Percentiles rank a stretch among this genome's conserved stretches.
Conservation (phyloP, 2,888 invertebrate species). For the Rosalia funebris region DNA sequence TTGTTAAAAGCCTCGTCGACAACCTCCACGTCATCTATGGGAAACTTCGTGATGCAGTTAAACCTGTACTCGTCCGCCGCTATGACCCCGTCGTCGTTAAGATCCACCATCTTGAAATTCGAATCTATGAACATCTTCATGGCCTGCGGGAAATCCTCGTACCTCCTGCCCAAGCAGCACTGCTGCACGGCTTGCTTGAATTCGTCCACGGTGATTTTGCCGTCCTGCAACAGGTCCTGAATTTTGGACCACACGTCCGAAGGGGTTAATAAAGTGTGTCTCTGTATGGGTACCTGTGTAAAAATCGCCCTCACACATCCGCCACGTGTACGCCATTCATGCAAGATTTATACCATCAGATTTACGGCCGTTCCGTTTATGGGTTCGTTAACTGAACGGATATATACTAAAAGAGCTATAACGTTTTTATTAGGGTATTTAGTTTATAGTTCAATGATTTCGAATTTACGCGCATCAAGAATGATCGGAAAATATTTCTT, state of each 20-base stretch:
- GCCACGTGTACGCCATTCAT: neutral
- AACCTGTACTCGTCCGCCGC: conserved; percentile 84
- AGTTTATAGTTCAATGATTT: no score
- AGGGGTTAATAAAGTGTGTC: conserved; percentile 33
- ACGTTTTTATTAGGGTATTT: no score
- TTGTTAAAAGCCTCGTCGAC: conserved; percentile 83
- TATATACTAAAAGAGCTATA: no score
- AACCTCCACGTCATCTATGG: conserved; percentile 78
- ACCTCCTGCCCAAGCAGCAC: conserved; percentile 80
- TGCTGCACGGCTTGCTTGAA: conserved; percentile 84
- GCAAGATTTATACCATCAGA: no score
- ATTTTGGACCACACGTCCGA: conserved; percentile 32
- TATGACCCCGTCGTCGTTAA: conserved; percentile 82
- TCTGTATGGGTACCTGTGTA: conserved; percentile 35
- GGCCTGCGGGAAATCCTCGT: conserved; percentile 84
- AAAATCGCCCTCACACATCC: neutral
- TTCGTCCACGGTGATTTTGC: conserved; percentile 82
- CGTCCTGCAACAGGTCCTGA: conserved; percentile 74
- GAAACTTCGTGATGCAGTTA: conserved; percentile 83
- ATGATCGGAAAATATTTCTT: no score
- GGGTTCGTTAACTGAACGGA: no score
- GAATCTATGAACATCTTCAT: conserved; percentile 88
- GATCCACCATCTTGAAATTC: conserved; percentile 83
- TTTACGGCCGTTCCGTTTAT: no score
- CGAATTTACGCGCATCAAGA: no score